phyloP scores from a whole-genome alignment of 2,888 invertebrate species.

The Hedya salicella region DNA sequence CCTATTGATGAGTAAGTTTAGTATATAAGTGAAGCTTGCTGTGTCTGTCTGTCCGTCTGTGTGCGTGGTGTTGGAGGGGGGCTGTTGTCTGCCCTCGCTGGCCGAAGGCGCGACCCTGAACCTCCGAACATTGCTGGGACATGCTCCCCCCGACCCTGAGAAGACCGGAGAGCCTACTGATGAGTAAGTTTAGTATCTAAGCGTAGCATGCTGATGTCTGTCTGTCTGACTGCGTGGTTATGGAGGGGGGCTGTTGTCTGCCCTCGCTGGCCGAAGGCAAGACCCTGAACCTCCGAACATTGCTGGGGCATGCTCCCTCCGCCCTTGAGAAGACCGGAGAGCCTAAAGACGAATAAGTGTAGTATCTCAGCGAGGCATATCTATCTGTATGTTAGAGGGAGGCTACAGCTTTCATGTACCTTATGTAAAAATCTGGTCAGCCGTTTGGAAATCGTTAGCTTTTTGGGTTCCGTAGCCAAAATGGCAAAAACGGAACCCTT shows the following conservation, averaged over 20 bases:
- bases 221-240: slow-evolving; percentile 91
- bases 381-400: no score
- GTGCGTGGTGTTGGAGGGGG: slow-evolving; percentile 95
- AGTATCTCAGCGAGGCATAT: no score
- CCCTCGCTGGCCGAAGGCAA: slow-evolving; percentile 95
- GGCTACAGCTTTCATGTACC: no score
- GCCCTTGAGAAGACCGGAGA: slow-evolving; percentile 38
- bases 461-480: no score
- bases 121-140: slow-evolving; percentile 91
- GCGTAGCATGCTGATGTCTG: slow-evolving; percentile 88
- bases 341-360: background rate
- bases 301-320: slow-evolving; percentile 94
- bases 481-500: no score
- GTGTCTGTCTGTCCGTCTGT: slow-evolving; percentile 91
- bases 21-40: slow-evolving; percentile 85
- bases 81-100: slow-evolving; percentile 94
- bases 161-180: background rate
- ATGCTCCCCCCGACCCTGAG: slow-evolving; percentile 87
- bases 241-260: slow-evolving; percentile 98
- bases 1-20: slow-evolving; percentile 55
- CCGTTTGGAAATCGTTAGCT: no score
- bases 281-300: slow-evolving; percentile 90
- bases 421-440: no score
- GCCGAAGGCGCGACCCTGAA: slow-evolving; percentile 95
- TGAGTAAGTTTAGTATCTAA: slow-evolving; percentile 73